Base-by-base conservation (phyloP, 2,888 invertebrate species). In the Netelia fuscicornis region DNA sequence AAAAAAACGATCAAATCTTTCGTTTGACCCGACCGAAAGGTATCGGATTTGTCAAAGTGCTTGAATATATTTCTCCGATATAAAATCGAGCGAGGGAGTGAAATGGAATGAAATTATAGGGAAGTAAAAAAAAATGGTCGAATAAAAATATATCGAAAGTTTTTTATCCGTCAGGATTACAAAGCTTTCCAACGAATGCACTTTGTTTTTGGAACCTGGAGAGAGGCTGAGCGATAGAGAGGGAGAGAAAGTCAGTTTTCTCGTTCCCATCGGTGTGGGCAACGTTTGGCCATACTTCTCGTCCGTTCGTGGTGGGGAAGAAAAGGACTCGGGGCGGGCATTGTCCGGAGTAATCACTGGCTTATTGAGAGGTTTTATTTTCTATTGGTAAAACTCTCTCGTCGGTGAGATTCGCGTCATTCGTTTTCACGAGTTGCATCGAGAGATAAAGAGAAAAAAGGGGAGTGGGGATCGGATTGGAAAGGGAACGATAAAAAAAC, bases 291-390 rank as follows among this genome's bases (percentile, higher is more conserved):
- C 54, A 52, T 67, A 37, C 58, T 65, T 56, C 44, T 78, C 60
- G 8, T 9, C 42, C 58, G 77, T 68, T 78, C 10, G 68, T 23
- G 20, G 10, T 44, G 23, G 44, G 20, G 44, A 23, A 25, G 52
- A 52, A 52, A 68, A 58, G 56, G 56, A 80, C 42, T 77, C 67
- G 44, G 62, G 54, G 68, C 23, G 54, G 52, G 75, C 82, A 82
- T 85, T 85, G 85, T 85, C 52, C 79, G 44, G 30, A 75, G 82
- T 85, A 85, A 85, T 85, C 85, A 80, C 85, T 65, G 85, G 79
- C 82, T 85, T 85, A 85, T 85, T 76, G 82, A 85, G 79, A 80
- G 78, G 58, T 76, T 85, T 85, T 85, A 82, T 82, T 85, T 80
- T 82, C 79, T 80, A 82, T 85, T 76, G 79, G 71, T 72, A 76